Percentiles rank a stretch among this genome's conserved stretches.
Evolutionary conservation across 2,113 vertebrate species (phyloP).

Genomic region (Gallinago undulata): DNA sequence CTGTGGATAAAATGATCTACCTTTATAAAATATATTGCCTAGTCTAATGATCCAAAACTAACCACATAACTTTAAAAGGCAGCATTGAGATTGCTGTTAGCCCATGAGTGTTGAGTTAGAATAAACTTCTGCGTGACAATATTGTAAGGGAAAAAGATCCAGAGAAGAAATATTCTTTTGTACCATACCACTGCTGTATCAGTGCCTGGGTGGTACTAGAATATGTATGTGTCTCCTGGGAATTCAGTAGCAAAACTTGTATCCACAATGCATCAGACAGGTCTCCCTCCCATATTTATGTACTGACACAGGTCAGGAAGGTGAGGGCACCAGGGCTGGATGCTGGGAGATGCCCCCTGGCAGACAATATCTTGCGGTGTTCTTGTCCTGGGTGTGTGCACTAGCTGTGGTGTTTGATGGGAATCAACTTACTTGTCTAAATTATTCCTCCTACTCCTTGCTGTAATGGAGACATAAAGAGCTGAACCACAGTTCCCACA

Average conservation of each 20-base stretch:
- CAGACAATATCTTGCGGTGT: rapidly evolving
- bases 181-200: neutral
- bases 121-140: neutral
- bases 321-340: neutral
- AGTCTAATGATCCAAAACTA: neutral
- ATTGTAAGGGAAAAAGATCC: neutral
- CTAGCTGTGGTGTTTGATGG: neutral
- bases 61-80: neutral
- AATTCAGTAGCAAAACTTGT: rapidly evolving
- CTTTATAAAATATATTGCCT: neutral
- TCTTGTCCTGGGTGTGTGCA: rapidly evolving
- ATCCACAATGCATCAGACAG: rapidly evolving
- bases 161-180: neutral
- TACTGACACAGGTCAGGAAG: rapidly evolving
- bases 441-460: neutral
- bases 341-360: neutral
- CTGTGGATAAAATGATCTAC: neutral
- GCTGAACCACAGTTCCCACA: neutral
- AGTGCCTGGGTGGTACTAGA: neutral
- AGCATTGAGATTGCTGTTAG: neutral
- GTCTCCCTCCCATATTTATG: neutral
- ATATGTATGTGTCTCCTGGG: neutral
- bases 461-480: rapidly evolving
- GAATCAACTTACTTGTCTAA: rapidly evolving
- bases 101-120: neutral